These are phyloP conservation scores for Otus sunia DNA, from an alignment of 2,113 vertebrate genomes.

Conservation along the genomic window DNA sequence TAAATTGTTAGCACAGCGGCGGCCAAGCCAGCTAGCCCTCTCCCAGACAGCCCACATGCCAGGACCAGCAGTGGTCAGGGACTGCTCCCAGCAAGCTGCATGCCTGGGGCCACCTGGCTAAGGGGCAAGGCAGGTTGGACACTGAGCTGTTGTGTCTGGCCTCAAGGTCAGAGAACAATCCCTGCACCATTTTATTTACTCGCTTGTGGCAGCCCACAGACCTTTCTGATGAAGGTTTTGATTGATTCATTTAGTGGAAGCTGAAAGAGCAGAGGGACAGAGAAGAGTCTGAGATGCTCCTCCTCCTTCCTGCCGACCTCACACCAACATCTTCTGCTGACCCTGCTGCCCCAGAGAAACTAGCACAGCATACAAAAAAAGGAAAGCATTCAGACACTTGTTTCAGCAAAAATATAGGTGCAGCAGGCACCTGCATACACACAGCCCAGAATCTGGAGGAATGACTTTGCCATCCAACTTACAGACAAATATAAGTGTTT, in stretches of 20 bases:
- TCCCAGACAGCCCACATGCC: fast-evolving
- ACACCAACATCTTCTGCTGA: background rate
- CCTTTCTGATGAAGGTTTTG: background rate
- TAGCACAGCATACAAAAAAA: background rate
- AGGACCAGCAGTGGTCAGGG: fast-evolving
- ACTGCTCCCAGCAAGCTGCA: background rate
- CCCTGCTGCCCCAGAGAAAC: background rate
- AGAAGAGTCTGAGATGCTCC: background rate
- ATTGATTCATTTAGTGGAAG: background rate
- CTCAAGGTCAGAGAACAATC: background rate
- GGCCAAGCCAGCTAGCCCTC: background rate
- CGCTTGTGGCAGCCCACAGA: background rate
- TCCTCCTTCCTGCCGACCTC: background rate
- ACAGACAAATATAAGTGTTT: background rate
- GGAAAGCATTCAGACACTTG: background rate
- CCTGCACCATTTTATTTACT: background rate
- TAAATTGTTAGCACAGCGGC: background rate
- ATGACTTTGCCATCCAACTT: background rate
- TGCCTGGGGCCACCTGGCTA: background rate
- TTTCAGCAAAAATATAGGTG: background rate
- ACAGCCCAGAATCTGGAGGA: background rate
- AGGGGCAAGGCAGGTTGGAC: background rate
- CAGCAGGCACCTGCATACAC: background rate
- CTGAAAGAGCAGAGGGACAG: background rate
- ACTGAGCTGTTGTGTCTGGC: background rate